phyloP scores from a whole-genome alignment of 2,797 vertebrate species.

The Halcyon badia region DNA sequence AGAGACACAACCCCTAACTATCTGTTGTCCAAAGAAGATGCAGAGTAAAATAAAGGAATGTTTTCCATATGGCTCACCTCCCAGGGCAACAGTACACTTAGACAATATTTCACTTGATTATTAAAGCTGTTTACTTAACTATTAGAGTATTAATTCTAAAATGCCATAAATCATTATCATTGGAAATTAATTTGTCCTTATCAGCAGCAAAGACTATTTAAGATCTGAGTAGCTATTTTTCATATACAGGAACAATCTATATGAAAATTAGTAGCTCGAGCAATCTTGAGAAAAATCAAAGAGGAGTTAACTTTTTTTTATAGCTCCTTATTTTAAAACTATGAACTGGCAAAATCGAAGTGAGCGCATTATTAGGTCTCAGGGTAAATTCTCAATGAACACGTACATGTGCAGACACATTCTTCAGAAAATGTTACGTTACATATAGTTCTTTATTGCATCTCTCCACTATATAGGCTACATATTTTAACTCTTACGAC shows the following conservation, averaged over 20 bases:
- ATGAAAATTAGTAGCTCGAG: conserved; percentile 46
- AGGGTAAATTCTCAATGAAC: background rate
- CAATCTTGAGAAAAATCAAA: conserved; percentile 9
- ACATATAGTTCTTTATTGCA: background rate
- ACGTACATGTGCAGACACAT: background rate
- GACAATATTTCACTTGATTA: background rate
- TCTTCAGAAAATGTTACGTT: background rate
- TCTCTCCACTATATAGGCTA: background rate
- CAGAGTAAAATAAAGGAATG: background rate
- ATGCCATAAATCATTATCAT: background rate
- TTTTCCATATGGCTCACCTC: background rate
- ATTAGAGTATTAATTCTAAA: background rate
- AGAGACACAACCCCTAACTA: background rate
- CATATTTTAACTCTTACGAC: background rate
- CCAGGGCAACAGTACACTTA: background rate
- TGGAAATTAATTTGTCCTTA: conserved; percentile 33
- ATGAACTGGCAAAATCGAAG: background rate
- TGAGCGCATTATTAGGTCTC: background rate
- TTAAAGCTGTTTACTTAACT: conserved; percentile 3
- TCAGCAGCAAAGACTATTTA: conserved; percentile 19
- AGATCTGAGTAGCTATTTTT: background rate
- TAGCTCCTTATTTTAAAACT: background rate
- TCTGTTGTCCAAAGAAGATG: background rate
- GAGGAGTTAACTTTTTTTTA: background rate
- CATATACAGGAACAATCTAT: background rate